Base-by-base conservation (phyloP, 2,797 vertebrate species). In the Enteromius radiatus region DNA sequence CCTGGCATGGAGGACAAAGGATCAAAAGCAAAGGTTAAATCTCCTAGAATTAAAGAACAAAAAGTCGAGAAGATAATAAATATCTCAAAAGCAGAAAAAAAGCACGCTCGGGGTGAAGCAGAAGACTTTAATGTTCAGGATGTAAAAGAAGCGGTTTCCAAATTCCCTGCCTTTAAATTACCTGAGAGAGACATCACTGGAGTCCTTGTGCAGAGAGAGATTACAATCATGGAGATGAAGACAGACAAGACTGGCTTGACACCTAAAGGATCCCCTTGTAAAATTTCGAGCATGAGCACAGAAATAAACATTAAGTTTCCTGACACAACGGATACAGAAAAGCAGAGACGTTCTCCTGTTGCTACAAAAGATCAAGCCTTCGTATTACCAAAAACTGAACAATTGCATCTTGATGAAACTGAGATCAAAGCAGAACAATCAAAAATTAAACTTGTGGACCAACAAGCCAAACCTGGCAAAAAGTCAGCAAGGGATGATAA, bases 61-160 rank as follows among this genome's bases (percentile, higher is more conserved):
- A 92, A 92, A 88, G 82, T 76, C 63, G 82, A 80, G 76, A 86
- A 88, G 69, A 81, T 85, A 47, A 80, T 85, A 69, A 83, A 86
- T 63, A 84, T 71, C 5, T 86, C 84, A 76, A 73, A 76, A 10
- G 14, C 78, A 64, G 87, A 89, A 38, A 88, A 91, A 73, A 85
- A 83, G 49, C 76, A 89, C 73, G 43, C 83, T 65, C 90, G 91
- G 78, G 85, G 90, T 54, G 85, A 90, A 52, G 89, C 91, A 86
- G 26, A 93, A 86, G 91, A 88, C 47, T 93, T 95, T 85, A 93
- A 93, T 86, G 92, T 95, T 81, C 82, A 93, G 74, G 93, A 92
- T 61, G 94, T 95, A 56, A 95, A 94, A 90, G 92, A 93, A 75
- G 94, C 93, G 2, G 93, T 94, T 86, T 94, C 93, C 78, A 95